Evolutionary conservation across 2,113 vertebrate genomes (phyloP).

Genomic region (Hylia prasina): DNA sequence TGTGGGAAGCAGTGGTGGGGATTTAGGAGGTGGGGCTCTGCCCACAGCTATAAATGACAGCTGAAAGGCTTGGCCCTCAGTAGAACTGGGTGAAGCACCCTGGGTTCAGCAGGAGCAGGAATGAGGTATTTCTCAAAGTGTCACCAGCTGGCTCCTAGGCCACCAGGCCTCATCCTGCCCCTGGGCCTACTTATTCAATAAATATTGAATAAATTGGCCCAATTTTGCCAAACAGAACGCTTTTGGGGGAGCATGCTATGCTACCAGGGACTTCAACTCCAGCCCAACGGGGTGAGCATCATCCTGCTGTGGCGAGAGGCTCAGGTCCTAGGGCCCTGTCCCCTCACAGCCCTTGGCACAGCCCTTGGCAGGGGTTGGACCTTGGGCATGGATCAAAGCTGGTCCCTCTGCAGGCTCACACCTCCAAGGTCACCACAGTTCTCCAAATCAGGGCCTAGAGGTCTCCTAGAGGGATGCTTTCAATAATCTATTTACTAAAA

Average conservation of each 20-base stretch:
- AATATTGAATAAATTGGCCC: background rate
- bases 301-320: background rate
- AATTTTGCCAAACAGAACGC: background rate
- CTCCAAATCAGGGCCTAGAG: background rate
- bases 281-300: background rate
- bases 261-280: background rate
- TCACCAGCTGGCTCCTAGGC: background rate
- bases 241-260: background rate
- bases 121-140: background rate
- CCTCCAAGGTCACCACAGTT: background rate
- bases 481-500: background rate
- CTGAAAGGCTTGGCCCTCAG: background rate
- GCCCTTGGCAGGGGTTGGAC: background rate
- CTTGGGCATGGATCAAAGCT: background rate
- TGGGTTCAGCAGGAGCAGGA: fast-evolving
- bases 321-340: background rate
- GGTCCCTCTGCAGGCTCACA: background rate
- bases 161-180: background rate
- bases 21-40: background rate
- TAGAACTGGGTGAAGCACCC: background rate
- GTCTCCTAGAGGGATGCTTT: background rate
- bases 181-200: background rate
- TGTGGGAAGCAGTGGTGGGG: background rate
- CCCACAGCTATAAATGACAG: background rate
- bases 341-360: background rate